Evolutionary conservation across 2,797 vertebrate genomes (phyloP).

Genomic region (Podarcis lilfordi): DNA sequence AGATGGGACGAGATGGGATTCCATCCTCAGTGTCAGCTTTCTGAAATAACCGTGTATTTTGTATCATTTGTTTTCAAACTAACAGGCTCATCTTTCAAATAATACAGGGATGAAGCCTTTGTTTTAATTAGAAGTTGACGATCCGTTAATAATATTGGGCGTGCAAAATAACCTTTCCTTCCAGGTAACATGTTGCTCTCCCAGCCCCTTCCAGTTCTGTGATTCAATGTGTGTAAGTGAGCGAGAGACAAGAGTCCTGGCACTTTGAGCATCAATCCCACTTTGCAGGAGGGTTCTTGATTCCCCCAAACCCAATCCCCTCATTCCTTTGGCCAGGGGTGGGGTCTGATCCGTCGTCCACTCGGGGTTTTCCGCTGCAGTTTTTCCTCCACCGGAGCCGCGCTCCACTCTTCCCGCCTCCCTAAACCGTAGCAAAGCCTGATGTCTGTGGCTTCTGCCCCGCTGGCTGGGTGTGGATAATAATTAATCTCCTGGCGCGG

Average conservation of each 20-base stretch:
- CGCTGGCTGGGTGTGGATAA: conserved; percentile 39
- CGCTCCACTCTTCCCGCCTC: too few relatives aligned
- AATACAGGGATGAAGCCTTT: background rate
- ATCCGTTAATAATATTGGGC: background rate
- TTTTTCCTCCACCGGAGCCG: background rate
- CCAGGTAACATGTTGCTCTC: background rate
- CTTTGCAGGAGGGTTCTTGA: background rate
- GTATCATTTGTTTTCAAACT: background rate
- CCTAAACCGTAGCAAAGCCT: background rate
- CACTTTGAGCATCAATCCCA: background rate
- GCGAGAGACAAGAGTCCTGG: too few relatives aligned
- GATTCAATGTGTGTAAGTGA: too few relatives aligned
- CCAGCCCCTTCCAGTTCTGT: background rate
- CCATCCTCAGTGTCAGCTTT: background rate
- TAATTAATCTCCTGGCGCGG: conserved; percentile 39
- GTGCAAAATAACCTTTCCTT: background rate
- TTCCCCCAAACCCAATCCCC: too few relatives aligned
- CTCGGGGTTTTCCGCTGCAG: background rate
- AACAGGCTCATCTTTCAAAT: background rate
- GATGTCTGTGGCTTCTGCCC: conserved; percentile 21
- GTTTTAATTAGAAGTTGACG: too few relatives aligned
- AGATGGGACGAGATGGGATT: too few relatives aligned
- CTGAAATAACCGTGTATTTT: background rate
- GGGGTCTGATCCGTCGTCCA: background rate
- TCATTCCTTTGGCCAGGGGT: too few relatives aligned